Base-by-base conservation (phyloP, 2,113 vertebrate species). In the Calonectris borealis region DNA sequence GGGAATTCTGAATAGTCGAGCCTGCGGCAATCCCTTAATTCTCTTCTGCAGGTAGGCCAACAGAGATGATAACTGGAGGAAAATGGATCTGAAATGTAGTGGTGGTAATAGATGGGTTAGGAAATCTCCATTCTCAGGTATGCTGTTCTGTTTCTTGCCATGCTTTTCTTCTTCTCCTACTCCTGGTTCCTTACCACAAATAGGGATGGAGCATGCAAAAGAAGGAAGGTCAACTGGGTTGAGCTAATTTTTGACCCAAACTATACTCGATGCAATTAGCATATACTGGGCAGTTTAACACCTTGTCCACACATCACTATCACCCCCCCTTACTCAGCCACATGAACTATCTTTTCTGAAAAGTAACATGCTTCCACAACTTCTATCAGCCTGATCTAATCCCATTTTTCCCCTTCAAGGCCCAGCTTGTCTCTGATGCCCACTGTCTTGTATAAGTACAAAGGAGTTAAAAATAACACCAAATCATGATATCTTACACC, bases 401-500 rank as follows among this genome's bases (percentile, higher is more conserved):
- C 18, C 19, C 11, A 26, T 40, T 34, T 22, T 36, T 52, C 25
- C 10, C n/a, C 46, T 92, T 55, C 29, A 38, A 65, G 42, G 13
- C 17, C 36, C 29, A 62, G 25, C 62, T 69, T 76, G 11, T 70
- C 36, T 60, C 54, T 38, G 26, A 15, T 0, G 14, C 15, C 2
- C 18, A 66, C 26, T 31, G 14, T 21, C 62, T 80, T 36, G 8
- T 32, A 3, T 8, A 54, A 87, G 18, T 9, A 83, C 27, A 52
- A 73, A 65, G 64, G 8, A 61, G 7, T 18, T 62, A 44, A 83
- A 66, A 64, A 2, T 19, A 84, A 34, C n/a, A 15, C 36, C 58
- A 69, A n/a, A 36, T 32, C 18, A 25, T 0, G 4, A 2, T 8
- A 3, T 6, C 26, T 66, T 49, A 32, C 8, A 27, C 11, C 20